A percentile compares a stretch with the other conserved stretches of the same genome.
Conservation (phyloP, 2,888 invertebrate genomes). For the Leucoma salicis region DNA sequence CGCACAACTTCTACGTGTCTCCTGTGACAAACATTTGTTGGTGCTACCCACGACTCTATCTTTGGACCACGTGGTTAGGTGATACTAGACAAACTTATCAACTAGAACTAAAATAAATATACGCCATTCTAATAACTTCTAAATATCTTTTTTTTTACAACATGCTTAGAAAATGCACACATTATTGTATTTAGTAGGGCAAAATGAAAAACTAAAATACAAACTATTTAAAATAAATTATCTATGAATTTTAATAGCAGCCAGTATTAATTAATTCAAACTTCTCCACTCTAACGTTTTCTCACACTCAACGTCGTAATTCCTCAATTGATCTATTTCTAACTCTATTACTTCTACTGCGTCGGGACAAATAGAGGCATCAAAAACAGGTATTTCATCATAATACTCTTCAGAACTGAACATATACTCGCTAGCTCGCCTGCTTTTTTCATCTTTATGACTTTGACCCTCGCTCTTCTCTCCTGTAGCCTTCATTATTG, state of each 20-base stretch:
- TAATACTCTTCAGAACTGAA: conserved; percentile 67
- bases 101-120: too few relatives aligned
- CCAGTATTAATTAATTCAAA: conserved; percentile 35
- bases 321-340: conserved; percentile 50
- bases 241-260: too few relatives aligned
- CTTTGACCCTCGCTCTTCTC: background rate
- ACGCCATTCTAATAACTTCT: background rate
- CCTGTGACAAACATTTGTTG: too few relatives aligned
- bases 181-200: background rate
- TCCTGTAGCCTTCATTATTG: background rate
- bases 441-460: conserved; percentile 9
- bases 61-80: too few relatives aligned
- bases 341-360: conserved; percentile 48
- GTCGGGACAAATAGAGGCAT: conserved; percentile 41
- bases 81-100: too few relatives aligned
- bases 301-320: conserved; percentile 62
- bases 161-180: background rate
- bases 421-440: conserved; percentile 55
- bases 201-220: background rate
- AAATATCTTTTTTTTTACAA: background rate
- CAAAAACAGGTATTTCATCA: conserved; percentile 51
- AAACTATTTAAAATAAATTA: background rate
- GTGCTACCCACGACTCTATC: too few relatives aligned
- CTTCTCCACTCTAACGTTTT: conserved; percentile 54
- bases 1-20: too few relatives aligned